phyloP scores from a whole-genome alignment of 1,140 invertebrate species.

The Scaptomyza pallida region DNA sequence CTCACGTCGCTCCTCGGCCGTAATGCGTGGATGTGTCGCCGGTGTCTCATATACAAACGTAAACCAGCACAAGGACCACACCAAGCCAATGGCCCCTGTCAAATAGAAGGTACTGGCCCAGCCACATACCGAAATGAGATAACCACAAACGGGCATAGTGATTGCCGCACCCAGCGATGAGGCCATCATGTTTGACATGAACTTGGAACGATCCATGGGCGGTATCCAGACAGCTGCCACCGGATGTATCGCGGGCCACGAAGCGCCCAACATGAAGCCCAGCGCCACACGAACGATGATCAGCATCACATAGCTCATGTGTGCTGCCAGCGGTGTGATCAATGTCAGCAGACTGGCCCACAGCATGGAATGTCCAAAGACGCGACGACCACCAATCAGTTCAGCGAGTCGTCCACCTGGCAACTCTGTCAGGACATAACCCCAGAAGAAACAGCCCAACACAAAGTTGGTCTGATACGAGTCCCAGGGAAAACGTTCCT shows the following conservation, averaged over 20 bases:
- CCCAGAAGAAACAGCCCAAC: constrained; percentile 95
- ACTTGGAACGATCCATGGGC: constrained; percentile 93
- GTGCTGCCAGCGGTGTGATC: constrained; percentile 90
- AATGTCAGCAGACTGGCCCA: constrained; percentile 92
- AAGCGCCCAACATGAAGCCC: constrained; percentile 92
- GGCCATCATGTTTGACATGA: constrained; percentile 94
- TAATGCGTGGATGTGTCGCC: constrained; percentile 93
- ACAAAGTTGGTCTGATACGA: constrained; percentile 90
- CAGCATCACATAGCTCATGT: constrained; percentile 86
- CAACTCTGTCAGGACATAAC: constrained; percentile 92
- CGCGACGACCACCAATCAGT: constrained; percentile 89
- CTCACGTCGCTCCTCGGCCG: constrained; percentile 90
- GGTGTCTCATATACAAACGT: constrained; percentile 94
- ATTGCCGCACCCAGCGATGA: constrained; percentile 92
- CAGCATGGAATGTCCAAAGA: constrained; percentile 94
- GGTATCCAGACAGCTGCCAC: constrained; percentile 96
- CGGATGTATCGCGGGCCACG: constrained; percentile 95
- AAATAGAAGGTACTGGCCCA: constrained; percentile 95
- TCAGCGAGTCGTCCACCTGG: constrained; percentile 94
- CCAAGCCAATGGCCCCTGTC: constrained; percentile 90
- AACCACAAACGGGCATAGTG: constrained; percentile 92
- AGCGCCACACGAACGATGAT: constrained; percentile 88
- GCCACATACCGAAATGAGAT: constrained; percentile 90
- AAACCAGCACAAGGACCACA: constrained; percentile 95
- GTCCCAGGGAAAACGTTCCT: constrained; percentile 88